phyloP scores from a whole-genome alignment of 2,797 vertebrate genomes.

The Cheirogaleus major region DNA sequence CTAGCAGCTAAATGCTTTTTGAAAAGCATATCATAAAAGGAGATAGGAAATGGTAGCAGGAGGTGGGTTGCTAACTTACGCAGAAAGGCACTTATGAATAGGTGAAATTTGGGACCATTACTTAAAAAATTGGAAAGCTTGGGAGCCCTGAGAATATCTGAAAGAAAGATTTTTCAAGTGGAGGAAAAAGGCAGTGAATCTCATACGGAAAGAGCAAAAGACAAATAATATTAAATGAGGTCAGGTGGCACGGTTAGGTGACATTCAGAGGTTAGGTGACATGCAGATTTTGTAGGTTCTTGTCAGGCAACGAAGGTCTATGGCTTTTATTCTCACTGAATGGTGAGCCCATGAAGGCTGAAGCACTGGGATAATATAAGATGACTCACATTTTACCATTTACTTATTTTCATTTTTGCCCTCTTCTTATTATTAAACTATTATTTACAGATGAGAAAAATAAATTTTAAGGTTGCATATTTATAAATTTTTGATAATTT shows the following conservation, averaged over 20 bases:
- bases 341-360: background rate
- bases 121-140: background rate
- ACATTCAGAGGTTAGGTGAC: background rate
- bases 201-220: background rate
- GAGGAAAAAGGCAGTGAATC: background rate
- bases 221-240: background rate
- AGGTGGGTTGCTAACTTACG: background rate
- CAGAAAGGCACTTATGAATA: background rate
- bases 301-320: rapidly evolving
- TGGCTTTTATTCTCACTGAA: background rate
- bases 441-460: background rate
- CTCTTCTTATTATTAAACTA: background rate
- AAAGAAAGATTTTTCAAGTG: background rate
- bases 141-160: background rate
- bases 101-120: background rate
- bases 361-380: background rate
- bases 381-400: background rate
- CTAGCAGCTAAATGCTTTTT: background rate
- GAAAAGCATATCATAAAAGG: background rate
- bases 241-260: too few species aligned
- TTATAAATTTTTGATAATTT: background rate
- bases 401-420: background rate
- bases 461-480: background rate
- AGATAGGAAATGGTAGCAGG: background rate
- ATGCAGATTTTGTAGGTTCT: background rate